Evolutionary conservation across 2,888 invertebrate genomes (phyloP).

Genomic region (Cheiracanthium punctorium): DNA sequence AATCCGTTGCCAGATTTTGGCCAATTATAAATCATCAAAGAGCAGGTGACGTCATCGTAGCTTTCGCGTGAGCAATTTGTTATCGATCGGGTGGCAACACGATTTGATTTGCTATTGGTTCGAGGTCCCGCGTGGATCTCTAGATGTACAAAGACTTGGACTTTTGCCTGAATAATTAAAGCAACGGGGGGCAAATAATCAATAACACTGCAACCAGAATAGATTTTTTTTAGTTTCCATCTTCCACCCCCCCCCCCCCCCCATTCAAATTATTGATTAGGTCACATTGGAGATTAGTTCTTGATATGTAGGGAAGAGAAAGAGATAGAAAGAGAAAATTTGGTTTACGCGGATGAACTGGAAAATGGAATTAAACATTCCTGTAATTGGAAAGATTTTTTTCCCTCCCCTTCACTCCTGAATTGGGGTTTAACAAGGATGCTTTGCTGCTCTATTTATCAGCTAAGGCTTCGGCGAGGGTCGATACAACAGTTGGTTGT

Average conservation of each 20-base stretch:
- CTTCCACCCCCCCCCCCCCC: too few relatives aligned
- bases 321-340: slow-evolving; percentile 37
- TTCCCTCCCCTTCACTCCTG: slow-evolving; percentile 7
- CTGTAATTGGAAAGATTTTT: slow-evolving; percentile 65
- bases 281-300: slow-evolving; percentile 67
- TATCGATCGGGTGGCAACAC: slow-evolving; percentile 69
- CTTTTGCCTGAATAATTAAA: slow-evolving; percentile 70
- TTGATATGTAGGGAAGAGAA: slow-evolving; percentile 48
- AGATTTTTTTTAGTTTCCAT: slow-evolving; percentile 43
- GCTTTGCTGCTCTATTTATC: slow-evolving; percentile 60
- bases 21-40: slow-evolving; percentile 70
- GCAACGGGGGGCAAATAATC: slow-evolving; percentile 69
- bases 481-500: slow-evolving; percentile 65
- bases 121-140: slow-evolving; percentile 57
- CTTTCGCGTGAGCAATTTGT: slow-evolving; percentile 70
- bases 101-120: slow-evolving; percentile 70
- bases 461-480: slow-evolving; percentile 14
- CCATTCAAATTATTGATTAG: slow-evolving; percentile 59
- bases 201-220: slow-evolving; percentile 69
- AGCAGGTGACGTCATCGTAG: slow-evolving; percentile 70
- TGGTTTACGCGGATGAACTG: slow-evolving; percentile 66
- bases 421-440: slow-evolving; percentile 57
- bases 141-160: slow-evolving; percentile 67
- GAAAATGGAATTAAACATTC: slow-evolving; percentile 70
- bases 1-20: slow-evolving; percentile 68